These are phyloP conservation scores for Pteruthius melanotis DNA, from an alignment of 2,113 vertebrate species.

Conservation along the genomic window DNA sequence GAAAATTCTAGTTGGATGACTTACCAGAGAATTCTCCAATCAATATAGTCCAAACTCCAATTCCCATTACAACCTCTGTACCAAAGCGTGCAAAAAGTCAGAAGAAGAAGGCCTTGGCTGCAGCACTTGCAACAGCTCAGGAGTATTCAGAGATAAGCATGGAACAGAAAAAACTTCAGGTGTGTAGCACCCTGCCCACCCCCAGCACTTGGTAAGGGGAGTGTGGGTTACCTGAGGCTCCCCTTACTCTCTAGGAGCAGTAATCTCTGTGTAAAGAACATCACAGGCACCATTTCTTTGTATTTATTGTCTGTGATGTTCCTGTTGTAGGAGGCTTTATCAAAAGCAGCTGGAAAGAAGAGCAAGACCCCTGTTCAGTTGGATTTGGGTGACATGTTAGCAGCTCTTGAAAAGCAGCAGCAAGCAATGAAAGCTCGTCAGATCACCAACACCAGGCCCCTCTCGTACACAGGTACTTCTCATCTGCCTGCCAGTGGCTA, in stretches of 20 bases:
- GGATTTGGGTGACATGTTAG: slow-evolving; percentile 97
- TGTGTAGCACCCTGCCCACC: slow-evolving; percentile 19
- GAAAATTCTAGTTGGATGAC: slow-evolving; percentile 83
- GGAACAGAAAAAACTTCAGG: slow-evolving; percentile 97
- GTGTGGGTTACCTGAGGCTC: neutral
- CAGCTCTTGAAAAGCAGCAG: slow-evolving; percentile 94
- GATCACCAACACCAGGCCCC: slow-evolving; percentile 92
- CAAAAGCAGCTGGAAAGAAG: slow-evolving; percentile 96
- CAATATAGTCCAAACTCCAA: slow-evolving; percentile 97
- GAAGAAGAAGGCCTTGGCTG: slow-evolving; percentile 97
- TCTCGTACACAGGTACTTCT: slow-evolving; percentile 85
- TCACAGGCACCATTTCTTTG: neutral
- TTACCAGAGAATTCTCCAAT: slow-evolving; percentile 96
- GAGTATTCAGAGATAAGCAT: slow-evolving; percentile 99
- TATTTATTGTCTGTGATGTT: neutral
- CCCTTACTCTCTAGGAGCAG: neutral
- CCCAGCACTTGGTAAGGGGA: neutral
- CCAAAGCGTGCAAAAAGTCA: slow-evolving; percentile 98
- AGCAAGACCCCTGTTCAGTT: slow-evolving; percentile 94
- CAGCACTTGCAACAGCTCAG: slow-evolving; percentile 93
- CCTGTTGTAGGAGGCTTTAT: slow-evolving; percentile 85
- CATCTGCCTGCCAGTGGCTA: neutral
- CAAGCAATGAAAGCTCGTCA: slow-evolving; percentile 96
- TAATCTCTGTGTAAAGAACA: neutral
- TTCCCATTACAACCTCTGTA: slow-evolving; percentile 96